Base-by-base conservation (phyloP, 2,888 invertebrate species). In the Ormyrus pomaceus region DNA sequence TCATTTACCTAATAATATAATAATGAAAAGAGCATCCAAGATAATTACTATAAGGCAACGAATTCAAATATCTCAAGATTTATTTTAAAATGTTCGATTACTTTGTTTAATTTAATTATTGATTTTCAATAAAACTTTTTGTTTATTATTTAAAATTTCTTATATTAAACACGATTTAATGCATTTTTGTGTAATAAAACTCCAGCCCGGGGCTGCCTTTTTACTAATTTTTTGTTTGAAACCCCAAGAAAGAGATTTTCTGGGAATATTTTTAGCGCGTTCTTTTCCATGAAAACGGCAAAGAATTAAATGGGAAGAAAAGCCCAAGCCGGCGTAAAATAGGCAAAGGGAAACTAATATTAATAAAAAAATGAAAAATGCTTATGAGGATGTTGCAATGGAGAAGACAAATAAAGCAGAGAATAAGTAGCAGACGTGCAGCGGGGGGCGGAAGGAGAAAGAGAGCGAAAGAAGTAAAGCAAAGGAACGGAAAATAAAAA, bases 331-430 rank as follows among this genome's bases (percentile, higher is more conserved):
- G 3, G n/a, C 56, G n/a, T 34, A 8, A 34, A 34, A 61, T 61
- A 61, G 46, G 48, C 46, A 4, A 58, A 46, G 48, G 59, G 58
- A 70, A 34, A 61, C 61, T 53, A 55, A 64, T 56, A 66, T 74
- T 74, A 74, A 74, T 74, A 65, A 74, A 74, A 65, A n/a, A 34
- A 11, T 68, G 53, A 74, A 75, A 68, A 61, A 59, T 45, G 19
- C 51, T 45, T 66, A 59, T 45, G n/a, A 59, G 53, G 46, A 70
- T 64, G 64, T 59, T 7, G 70, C 55, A 77, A 70, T 62, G 11
- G 46, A 48, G 70, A 64, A 45, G 13, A 45, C 66, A 70, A 77
- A 70, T 64, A 69, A 70, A 62, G 51, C 70, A 70, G 55, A 70
- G 56, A 77, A 58, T 69, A 56, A 70, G 70, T n/a, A 55, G 48